Evolutionary conservation across 2,113 vertebrate genomes (phyloP).

Genomic region (Microtus pennsylvanicus): DNA sequence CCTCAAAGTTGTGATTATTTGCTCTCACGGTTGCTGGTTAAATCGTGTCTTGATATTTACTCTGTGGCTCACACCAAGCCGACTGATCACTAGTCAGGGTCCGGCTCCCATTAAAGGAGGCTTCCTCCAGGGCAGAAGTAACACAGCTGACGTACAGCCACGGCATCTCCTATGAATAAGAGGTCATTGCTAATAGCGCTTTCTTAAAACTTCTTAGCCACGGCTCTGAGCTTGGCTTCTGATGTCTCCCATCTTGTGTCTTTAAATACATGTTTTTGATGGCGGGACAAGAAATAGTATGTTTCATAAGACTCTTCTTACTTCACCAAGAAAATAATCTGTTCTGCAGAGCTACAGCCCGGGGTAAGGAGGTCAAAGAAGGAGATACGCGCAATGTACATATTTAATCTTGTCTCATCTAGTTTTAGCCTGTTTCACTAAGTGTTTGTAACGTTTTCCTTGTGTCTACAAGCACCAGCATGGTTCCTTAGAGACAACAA

Average conservation of each 20-base stretch:
- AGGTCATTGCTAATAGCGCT: slow-evolving; percentile 82
- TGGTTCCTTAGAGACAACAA: slow-evolving; percentile 32
- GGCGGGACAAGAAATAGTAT: slow-evolving; percentile 76
- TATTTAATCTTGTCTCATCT: slow-evolving; percentile 62
- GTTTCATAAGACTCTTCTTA: slow-evolving; percentile 56
- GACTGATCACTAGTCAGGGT: slow-evolving; percentile 74
- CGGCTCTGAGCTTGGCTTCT: slow-evolving; percentile 70
- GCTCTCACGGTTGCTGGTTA: slow-evolving; percentile 78
- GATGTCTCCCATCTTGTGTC: slow-evolving; percentile 67
- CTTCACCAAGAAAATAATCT: slow-evolving; percentile 62
- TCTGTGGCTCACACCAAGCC: slow-evolving; percentile 79
- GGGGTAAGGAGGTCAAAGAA: not conserved
- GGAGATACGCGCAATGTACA: not conserved
- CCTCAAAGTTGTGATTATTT: slow-evolving; percentile 78
- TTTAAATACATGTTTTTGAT: slow-evolving; percentile 81
- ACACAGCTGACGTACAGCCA: slow-evolving; percentile 15
- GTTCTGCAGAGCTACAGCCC: not conserved
- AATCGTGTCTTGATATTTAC: slow-evolving; percentile 82
- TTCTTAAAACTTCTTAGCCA: slow-evolving; percentile 84
- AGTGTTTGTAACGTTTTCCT: slow-evolving; percentile 49
- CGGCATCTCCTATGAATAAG: slow-evolving; percentile 80
- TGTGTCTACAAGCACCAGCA: slow-evolving; percentile 2
- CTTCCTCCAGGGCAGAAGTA: slow-evolving; percentile 68
- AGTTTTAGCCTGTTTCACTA: slow-evolving; percentile 2
- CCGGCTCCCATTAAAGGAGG: slow-evolving; percentile 68